Evolutionary conservation across 2,113 vertebrate species (phyloP).

Genomic region (Orycteropus afer): DNA sequence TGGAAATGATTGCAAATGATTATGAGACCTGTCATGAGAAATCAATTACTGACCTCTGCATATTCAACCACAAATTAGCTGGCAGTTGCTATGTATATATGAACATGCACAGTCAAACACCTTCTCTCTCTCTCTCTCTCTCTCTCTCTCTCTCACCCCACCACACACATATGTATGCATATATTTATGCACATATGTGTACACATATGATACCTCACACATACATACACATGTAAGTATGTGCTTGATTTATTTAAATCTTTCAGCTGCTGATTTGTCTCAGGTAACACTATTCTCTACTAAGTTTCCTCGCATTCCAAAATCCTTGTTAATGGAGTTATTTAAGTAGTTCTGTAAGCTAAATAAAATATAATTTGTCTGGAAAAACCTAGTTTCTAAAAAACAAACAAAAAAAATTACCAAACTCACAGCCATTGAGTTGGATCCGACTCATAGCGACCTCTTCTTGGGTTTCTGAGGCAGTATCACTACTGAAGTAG

Average conservation of each 20-base stretch:
- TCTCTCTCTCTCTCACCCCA: background rate
- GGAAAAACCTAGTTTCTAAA: background rate
- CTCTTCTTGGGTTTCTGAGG: too few relatives aligned
- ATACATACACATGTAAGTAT: background rate
- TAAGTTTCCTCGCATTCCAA: background rate
- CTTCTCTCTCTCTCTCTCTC: too few relatives aligned
- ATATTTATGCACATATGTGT: background rate
- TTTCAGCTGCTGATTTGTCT: background rate
- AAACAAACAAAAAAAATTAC: too few relatives aligned
- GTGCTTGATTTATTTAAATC: background rate
- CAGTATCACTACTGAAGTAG: too few relatives aligned
- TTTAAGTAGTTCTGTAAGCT: background rate
- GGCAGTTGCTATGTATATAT: background rate
- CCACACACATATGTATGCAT: background rate
- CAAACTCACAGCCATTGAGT: too few relatives aligned
- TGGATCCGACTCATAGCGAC: too few relatives aligned
- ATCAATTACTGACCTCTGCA: slow-evolving; percentile 13
- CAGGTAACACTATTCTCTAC: background rate
- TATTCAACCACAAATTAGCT: background rate
- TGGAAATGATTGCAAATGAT: slow-evolving; percentile 25
- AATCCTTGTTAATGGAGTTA: background rate
- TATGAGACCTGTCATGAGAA: slow-evolving; percentile 27
- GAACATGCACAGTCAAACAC: background rate
- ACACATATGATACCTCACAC: background rate
- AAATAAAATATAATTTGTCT: background rate